These are phyloP conservation scores for Eumacrocentrus americanus DNA, from an alignment of 2,888 invertebrate species.

Conservation along the genomic window DNA sequence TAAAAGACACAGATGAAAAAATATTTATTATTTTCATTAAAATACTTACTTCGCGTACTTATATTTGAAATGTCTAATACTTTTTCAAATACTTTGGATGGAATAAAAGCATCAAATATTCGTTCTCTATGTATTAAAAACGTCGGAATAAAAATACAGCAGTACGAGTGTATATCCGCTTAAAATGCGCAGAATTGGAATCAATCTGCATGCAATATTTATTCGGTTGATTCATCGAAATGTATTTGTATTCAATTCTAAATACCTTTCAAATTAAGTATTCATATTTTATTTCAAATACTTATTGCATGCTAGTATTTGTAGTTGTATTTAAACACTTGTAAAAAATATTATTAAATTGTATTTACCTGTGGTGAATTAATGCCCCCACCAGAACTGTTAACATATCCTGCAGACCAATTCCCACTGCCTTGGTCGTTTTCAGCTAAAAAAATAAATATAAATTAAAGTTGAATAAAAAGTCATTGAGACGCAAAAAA, in stretches of 20 bases:
- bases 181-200: too few species aligned
- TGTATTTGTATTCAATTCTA: neutral
- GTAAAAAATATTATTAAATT: too few species aligned
- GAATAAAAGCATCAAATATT: neutral
- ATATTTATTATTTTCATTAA: too few species aligned
- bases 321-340: too few species aligned
- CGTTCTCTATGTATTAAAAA: neutral
- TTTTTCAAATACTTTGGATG: neutral
- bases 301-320: too few species aligned
- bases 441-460: constrained; percentile 47
- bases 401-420: constrained; percentile 47
- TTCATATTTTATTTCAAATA: constrained; percentile 8
- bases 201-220: too few species aligned
- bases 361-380: constrained; percentile 56
- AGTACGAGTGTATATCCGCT: too few species aligned
- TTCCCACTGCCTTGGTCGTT: constrained; percentile 50
- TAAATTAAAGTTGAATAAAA: too few species aligned
- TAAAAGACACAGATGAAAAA: too few species aligned
- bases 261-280: neutral
- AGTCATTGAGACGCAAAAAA: neutral
- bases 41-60: neutral
- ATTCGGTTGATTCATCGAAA: too few species aligned
- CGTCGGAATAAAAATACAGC: neutral
- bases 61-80: neutral
- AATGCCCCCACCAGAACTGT: constrained; percentile 41